Conservation (phyloP, 2,888 invertebrate genomes). For the Stenoptilia bipunctidactyla region DNA sequence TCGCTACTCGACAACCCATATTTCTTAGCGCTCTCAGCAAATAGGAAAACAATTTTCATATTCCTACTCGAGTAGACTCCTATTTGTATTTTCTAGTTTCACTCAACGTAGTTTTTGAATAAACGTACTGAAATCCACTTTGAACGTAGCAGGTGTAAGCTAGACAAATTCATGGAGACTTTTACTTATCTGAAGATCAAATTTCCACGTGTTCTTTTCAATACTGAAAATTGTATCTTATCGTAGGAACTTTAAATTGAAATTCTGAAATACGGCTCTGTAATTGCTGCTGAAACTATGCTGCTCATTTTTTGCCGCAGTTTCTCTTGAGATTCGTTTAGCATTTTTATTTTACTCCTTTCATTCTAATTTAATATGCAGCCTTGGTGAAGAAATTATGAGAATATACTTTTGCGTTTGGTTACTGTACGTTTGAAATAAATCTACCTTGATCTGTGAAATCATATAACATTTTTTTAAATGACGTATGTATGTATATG, state of each 20-base stretch:
- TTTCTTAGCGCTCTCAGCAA: neutral
- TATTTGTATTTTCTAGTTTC: too few species aligned
- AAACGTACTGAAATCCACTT: too few species aligned
- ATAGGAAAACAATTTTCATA: neutral
- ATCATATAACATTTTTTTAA: slow-evolving; percentile 27
- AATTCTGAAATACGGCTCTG: slow-evolving; percentile 10
- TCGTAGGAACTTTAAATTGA: slow-evolving; percentile 1
- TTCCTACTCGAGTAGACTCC: too few species aligned
- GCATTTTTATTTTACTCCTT: slow-evolving; percentile 57
- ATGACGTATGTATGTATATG: slow-evolving; percentile 29
- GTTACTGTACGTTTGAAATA: slow-evolving; percentile 41
- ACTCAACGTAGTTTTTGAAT: too few species aligned
- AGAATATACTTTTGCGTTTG: slow-evolving; percentile 50
- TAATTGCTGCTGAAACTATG: slow-evolving; percentile 23
- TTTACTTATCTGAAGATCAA: neutral
- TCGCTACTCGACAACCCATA: slow-evolving; percentile 19
- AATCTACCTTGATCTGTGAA: slow-evolving; percentile 29
- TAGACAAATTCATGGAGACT: neutral
- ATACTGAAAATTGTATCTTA: neutral
- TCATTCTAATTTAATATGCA: slow-evolving; percentile 59
- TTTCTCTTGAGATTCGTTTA: slow-evolving; percentile 41
- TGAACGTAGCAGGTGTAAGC: too few species aligned
- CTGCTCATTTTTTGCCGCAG: slow-evolving; percentile 32
- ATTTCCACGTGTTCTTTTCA: too few species aligned
- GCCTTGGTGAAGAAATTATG: slow-evolving; percentile 47